A percentile compares a stretch with the other conserved stretches of the same genome.
These are phyloP conservation scores for Plecturocebus donacophilus DNA, from an alignment of 2,113 vertebrate species.

Conservation along the genomic window DNA sequence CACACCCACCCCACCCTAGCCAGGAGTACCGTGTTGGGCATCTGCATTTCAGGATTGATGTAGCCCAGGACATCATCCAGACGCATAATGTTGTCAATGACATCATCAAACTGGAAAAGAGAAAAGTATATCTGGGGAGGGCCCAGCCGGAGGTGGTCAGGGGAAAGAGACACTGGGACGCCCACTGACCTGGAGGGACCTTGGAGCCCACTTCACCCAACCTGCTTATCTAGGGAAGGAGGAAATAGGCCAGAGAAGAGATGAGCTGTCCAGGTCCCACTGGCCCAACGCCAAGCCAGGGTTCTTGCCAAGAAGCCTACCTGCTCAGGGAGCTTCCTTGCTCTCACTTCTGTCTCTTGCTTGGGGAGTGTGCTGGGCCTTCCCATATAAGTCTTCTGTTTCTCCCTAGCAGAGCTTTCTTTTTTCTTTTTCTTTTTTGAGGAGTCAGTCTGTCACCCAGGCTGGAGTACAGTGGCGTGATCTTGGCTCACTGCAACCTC, in stretches of 20 bases:
- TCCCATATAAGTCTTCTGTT: neutral
- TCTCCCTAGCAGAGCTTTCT: neutral
- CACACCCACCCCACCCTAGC: conserved; percentile 57
- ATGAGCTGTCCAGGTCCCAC: neutral
- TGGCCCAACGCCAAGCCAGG: neutral
- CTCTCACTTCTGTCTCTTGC: neutral
- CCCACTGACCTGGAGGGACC: neutral
- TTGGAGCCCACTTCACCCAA: neutral
- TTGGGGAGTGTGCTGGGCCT: neutral
- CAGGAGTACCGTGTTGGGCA: conserved; percentile 94
- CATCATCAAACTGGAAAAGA: conserved; percentile 93
- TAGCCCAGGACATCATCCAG: conserved; percentile 94
- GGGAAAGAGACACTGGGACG: neutral
- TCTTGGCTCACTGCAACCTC: too few relatives aligned
- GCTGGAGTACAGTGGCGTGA: too few relatives aligned
- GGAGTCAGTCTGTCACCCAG: too few relatives aligned
- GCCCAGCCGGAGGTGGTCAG: neutral
- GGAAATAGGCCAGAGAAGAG: neutral
- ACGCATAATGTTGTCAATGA: conserved; percentile 98
- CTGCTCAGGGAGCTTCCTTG: neutral
- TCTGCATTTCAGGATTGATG: conserved; percentile 91
- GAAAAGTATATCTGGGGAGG: neutral
- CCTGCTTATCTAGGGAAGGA: neutral
- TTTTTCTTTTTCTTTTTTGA: neutral
- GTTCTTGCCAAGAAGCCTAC: neutral